phyloP scores from a whole-genome alignment of 2,888 invertebrate species.

The Periphyllus acericola region DNA sequence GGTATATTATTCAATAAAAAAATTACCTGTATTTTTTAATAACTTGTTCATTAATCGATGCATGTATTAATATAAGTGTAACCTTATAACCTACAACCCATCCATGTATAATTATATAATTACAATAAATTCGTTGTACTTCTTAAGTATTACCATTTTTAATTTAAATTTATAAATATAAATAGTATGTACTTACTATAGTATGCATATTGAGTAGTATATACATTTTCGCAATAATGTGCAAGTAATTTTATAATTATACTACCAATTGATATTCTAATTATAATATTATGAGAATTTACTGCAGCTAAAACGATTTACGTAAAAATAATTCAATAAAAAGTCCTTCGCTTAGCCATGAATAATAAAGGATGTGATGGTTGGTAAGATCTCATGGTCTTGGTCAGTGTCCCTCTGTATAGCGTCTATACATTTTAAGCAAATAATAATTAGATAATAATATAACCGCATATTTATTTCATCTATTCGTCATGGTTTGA shows the following conservation, averaged over 20 bases:
- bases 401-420: slow-evolving; percentile 52
- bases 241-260: slow-evolving; percentile 28
- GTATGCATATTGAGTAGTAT: background rate
- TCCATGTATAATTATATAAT: too few relatives aligned
- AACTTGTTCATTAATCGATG: background rate
- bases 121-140: background rate
- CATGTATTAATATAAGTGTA: background rate
- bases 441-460: slow-evolving; percentile 36
- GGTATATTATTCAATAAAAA: too few relatives aligned
- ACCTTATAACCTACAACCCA: too few relatives aligned
- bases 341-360: slow-evolving; percentile 56
- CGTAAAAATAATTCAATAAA: slow-evolving; percentile 24
- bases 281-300: slow-evolving; percentile 20
- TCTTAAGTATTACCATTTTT: background rate
- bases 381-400: slow-evolving; percentile 54
- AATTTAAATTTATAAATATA: background rate
- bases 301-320: slow-evolving; percentile 2
- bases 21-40: too few relatives aligned
- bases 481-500: slow-evolving; percentile 41
- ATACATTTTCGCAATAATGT: background rate
- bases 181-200: background rate
- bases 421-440: background rate
- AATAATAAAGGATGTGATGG: slow-evolving; percentile 54
- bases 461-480: slow-evolving; percentile 10
- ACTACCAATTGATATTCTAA: slow-evolving; percentile 7